Evolutionary conservation across 2,797 vertebrate species (phyloP), one percentile per base, ranked within the genome.

Genomic region (Schizothorax lantsangensis): DNA sequence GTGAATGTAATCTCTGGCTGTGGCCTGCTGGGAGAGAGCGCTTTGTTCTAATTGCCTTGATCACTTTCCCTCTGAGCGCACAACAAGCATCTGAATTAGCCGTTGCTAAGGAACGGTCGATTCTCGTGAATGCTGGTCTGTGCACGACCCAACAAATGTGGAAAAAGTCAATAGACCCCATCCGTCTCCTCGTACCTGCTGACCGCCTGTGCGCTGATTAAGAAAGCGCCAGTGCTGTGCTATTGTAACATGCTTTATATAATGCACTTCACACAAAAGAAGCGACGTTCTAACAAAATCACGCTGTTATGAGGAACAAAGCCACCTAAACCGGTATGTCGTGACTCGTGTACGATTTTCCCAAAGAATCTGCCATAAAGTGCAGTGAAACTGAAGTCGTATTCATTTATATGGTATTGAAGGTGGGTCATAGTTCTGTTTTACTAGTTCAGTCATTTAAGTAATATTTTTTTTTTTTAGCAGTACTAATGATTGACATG

Each of bases 31-130:
- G 26, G 73, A 84, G 62, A 71, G 64, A 79, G 74, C 23, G 83
- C 66, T 79, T 74, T 43, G 49, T 82, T 57, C 86, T 85, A 88
- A 90, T 88, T 90, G 84, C 84, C 84, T 71, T 84, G 84, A 84
- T 89, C 87, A 88, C 87, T 81, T 87, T 88, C 72, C 81, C 82
- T 84, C 79, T 40, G 36, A 85, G 75, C 77, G 79, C 83, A 84
- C 83, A 84, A 83, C 88, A 62, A 85, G 83, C 84, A 88, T 89
- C 85, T 66, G 86, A 91, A 89, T 83, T 73, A 88, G 84, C 84
- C 5, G 90, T 91, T 88, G 88, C 90, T 88, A 89, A 83, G 90
- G 64, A 89, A 89, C 90, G 30, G 49, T 84, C 68, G 33, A 66
- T 88, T 86, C 84, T 78, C 21, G 36, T 75, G 85, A 85, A 87